Evolutionary conservation across 2,113 vertebrate genomes (phyloP).

Genomic region (Nycticorax nycticorax): DNA sequence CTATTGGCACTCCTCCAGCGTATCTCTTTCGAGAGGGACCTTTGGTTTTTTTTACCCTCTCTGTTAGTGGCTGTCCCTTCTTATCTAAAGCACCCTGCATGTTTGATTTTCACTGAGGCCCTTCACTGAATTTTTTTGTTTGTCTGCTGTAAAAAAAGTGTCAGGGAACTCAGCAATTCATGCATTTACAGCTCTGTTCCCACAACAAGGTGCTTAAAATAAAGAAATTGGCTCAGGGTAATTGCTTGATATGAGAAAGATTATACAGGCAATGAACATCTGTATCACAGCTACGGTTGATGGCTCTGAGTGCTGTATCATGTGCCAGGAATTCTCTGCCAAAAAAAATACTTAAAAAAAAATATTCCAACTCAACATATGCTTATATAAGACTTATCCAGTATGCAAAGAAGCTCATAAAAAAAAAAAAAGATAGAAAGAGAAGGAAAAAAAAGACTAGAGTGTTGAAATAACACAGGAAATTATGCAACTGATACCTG

Average conservation of each 20-base stretch:
- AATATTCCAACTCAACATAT: slow-evolving; percentile 8
- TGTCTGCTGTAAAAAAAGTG: background rate
- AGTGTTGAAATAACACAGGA: slow-evolving; percentile 62
- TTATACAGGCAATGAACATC: slow-evolving; percentile 65
- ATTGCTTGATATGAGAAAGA: slow-evolving; percentile 65
- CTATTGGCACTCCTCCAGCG: slow-evolving; percentile 37
- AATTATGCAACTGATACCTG: slow-evolving; percentile 66
- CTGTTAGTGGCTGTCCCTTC: slow-evolving; percentile 7
- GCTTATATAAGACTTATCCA: slow-evolving; percentile 47
- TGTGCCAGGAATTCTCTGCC: slow-evolving; percentile 56
- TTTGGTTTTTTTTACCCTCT: background rate
- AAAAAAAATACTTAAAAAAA: slow-evolving; percentile 55
- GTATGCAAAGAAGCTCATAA: slow-evolving; percentile 22
- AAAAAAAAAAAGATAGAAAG: background rate
- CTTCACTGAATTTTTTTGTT: background rate
- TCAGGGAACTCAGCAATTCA: background rate
- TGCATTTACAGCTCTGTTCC: slow-evolving; percentile 40
- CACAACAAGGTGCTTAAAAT: slow-evolving; percentile 70
- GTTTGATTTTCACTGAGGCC: slow-evolving; percentile 31
- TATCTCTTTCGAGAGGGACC: background rate
- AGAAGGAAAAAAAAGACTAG: background rate
- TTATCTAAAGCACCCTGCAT: slow-evolving; percentile 36
- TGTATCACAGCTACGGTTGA: slow-evolving; percentile 65
- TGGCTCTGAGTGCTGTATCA: slow-evolving; percentile 47
- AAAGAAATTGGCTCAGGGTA: slow-evolving; percentile 53